A percentile compares a stretch with the other conserved stretches of the same genome.
Evolutionary conservation across 2,888 invertebrate species (phyloP).

Genomic region (Rosalia funebris): DNA sequence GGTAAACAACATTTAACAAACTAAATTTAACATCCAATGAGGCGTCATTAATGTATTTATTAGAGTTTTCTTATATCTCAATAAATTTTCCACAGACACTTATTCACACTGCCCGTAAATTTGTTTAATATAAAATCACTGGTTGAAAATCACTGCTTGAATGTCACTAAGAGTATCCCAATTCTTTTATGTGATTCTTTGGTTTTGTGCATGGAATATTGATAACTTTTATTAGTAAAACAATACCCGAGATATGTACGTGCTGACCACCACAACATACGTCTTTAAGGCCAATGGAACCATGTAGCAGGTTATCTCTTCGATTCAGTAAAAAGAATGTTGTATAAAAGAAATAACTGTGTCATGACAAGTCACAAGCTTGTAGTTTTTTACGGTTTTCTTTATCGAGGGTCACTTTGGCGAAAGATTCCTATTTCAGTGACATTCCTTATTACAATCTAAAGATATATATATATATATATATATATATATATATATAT

Average conservation of each 20-base stretch:
- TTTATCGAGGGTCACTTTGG: too few species aligned
- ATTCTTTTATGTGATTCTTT: constrained; percentile 36
- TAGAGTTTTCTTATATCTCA: too few species aligned
- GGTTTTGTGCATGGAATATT: not conserved
- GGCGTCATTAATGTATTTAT: too few species aligned
- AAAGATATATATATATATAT: too few species aligned
- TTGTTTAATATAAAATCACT: too few species aligned
- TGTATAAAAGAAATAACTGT: constrained; percentile 57
- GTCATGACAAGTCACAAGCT: constrained; percentile 60
- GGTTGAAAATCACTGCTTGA: constrained; percentile 29
- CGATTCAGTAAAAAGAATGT: constrained; percentile 46
- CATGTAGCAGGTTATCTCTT: constrained; percentile 57
- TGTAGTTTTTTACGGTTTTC: constrained; percentile 1
- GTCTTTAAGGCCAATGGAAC: constrained; percentile 59
- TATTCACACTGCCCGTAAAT: too few species aligned
- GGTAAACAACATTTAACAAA: too few species aligned
- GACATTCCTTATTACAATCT: too few species aligned
- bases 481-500: too few species aligned
- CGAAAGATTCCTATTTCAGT: too few species aligned
- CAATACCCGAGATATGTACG: constrained; percentile 30
- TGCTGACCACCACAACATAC: constrained; percentile 63
- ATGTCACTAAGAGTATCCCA: constrained; percentile 19
- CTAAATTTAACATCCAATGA: too few species aligned
- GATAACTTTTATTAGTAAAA: not conserved
- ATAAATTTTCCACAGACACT: too few species aligned